Evolutionary conservation across 2,888 invertebrate species (phyloP).

Genomic region (Phengaris arion): DNA sequence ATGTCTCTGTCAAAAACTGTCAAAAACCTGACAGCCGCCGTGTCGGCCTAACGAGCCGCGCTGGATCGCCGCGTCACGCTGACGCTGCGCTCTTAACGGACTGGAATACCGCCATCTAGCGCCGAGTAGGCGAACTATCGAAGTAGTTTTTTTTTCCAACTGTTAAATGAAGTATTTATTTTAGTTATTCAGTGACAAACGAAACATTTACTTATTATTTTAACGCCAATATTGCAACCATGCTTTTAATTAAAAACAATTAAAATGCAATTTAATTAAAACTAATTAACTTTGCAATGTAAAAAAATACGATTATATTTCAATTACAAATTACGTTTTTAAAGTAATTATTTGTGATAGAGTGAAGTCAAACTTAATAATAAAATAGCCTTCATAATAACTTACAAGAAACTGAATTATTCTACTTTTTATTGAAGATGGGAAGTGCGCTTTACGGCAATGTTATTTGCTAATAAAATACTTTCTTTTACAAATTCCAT

Average conservation of each 20-base stretch:
- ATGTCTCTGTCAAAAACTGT: slow-evolving; percentile 79
- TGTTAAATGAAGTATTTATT: no score
- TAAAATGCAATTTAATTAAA: no score
- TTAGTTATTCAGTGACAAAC: no score
- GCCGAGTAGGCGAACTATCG: slow-evolving; percentile 47
- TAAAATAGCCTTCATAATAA: neutral
- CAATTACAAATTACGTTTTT: neutral
- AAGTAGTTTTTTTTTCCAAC: no score
- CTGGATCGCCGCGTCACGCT: slow-evolving; percentile 48
- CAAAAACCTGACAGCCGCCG: slow-evolving; percentile 76
- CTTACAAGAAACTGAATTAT: neutral
- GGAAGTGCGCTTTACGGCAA: neutral
- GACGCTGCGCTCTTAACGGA: slow-evolving; percentile 54
- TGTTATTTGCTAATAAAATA: slow-evolving; percentile 34
- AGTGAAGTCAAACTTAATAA: neutral
- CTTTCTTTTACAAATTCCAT: slow-evolving; percentile 5
- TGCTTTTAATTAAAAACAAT: no score
- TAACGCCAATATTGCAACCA: no score
- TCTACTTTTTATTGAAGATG: neutral
- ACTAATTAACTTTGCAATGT: no score
- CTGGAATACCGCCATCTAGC: slow-evolving; percentile 59
- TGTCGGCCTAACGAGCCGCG: slow-evolving; percentile 75
- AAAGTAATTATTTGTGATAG: neutral
- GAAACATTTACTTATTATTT: no score
- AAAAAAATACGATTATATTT: no score